Conservation (phyloP, 2,888 invertebrate species). For the Drosophila villosipedis region DNA sequence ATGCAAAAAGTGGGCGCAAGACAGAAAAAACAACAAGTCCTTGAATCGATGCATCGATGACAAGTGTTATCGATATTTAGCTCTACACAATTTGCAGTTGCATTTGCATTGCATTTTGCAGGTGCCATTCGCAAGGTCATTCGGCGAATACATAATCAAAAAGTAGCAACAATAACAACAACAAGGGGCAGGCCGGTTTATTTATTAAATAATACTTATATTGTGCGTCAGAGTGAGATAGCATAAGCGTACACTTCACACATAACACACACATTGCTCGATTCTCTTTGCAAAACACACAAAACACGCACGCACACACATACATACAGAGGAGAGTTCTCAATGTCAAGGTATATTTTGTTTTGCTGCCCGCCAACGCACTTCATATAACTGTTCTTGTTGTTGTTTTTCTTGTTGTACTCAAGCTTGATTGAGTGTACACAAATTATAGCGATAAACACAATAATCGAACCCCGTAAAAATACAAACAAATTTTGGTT, state of each 20-base stretch:
- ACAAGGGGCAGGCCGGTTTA: conserved; percentile 39
- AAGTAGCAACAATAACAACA: conserved; percentile 27
- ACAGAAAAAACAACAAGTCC: neutral
- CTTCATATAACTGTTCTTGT: conserved; percentile 6
- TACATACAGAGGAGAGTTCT: conserved; percentile 32
- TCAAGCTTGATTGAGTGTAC: conserved; percentile 38
- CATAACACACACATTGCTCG: conserved; percentile 6
- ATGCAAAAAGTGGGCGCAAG: neutral
- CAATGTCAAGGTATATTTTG: conserved; percentile 75
- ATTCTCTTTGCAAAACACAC: conserved; percentile 50
- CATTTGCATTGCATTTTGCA: conserved; percentile 23
- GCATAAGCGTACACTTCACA: conserved; percentile 31
- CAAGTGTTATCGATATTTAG: conserved; percentile 34
- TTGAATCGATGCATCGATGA: conserved; percentile 33
- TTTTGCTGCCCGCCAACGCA: conserved; percentile 40
- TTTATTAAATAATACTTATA: conserved; percentile 59
- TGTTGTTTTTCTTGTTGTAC: conserved; percentile 19
- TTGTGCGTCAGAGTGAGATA: conserved; percentile 40
- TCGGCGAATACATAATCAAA: conserved; percentile 35
- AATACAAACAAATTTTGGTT: conserved; percentile 52
- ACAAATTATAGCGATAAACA: conserved; percentile 48
- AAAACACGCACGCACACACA: conserved; percentile 25
- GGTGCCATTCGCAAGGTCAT: conserved; percentile 53
- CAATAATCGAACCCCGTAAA: conserved; percentile 52
- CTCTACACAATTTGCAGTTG: conserved; percentile 4